A percentile compares a stretch with the other conserved stretches of the same genome.
phyloP scores from a whole-genome alignment of 2,113 vertebrate genomes.

The Anguilla japonica region DNA sequence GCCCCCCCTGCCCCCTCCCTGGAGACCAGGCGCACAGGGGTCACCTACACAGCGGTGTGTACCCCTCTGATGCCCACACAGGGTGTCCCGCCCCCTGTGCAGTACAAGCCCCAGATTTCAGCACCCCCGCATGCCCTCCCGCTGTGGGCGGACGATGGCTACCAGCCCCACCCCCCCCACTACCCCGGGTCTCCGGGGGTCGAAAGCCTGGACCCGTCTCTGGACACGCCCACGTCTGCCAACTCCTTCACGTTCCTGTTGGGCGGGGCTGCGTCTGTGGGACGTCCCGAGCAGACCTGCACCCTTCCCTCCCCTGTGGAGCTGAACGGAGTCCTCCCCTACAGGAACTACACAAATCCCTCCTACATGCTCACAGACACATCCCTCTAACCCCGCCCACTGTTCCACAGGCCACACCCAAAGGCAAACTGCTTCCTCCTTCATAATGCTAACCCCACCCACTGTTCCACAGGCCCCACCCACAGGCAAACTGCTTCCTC shows the following conservation, averaged over 20 bases:
- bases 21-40: neutral
- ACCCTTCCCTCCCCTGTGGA: neutral
- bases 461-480: too few species aligned
- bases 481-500: too few species aligned
- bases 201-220: neutral
- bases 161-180: neutral
- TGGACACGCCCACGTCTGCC: neutral
- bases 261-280: neutral
- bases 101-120: neutral
- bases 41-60: conserved; percentile 10
- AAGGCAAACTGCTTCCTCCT: too few species aligned
- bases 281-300: neutral
- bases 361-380: neutral
- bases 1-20: neutral
- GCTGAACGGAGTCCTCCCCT: neutral
- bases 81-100: neutral
- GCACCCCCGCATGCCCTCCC: neutral
- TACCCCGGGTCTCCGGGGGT: neutral
- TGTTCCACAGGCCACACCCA: neutral
- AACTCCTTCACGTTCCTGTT: neutral
- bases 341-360: neutral
- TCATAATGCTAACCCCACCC: too few species aligned
- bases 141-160: neutral
- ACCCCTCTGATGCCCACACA: too few species aligned
- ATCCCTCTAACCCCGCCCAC: neutral